Evolutionary conservation across 2,113 vertebrate genomes (phyloP), one percentile per base, ranked within the genome.

Genomic region (Centropus unirufus): DNA sequence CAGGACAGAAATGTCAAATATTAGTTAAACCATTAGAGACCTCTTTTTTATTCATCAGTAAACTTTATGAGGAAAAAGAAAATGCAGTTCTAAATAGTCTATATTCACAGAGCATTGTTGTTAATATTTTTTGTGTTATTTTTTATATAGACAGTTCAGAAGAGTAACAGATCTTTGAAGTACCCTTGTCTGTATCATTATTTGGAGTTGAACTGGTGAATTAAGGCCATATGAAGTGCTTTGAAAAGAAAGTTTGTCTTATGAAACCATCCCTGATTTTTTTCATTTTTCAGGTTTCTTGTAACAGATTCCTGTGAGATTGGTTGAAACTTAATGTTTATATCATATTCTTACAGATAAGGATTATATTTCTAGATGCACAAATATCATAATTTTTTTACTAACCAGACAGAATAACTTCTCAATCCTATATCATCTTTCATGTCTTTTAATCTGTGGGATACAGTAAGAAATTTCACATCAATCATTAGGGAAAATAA

Each of bases 321-420:
- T 36, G 36, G 36, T 36, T 3, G 36, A 62, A 62, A 79, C 24
- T 7, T 32, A 10, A 83, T 77, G 14, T 2, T 90, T 94, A 86
- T 74, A 5, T 70, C 32, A 55, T 29, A 63, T 47, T 34, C 34
- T 88, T 77, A 34, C 12, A 75, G 24, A 57, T 47, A 32, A 6
- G 51, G 23, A 70, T 77, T 29, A 36, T 83, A 90, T 88, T 92
- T 93, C 92, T 92, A 92, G 52, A 73, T 66, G 80, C 88, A 72
- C 63, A 90, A 93, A 95, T 85, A 73, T 16, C 46, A 85, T 75
- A 40, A 52, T 73, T 14, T 42, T 92, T 76, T 93, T 90, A 74
- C 14, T 68, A 79, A 83, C 11, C 16, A 51, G 79, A 59, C 39
- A 66, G 34, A 94, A 90, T 78, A 68, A 67, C 27, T 94, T 88